These are phyloP conservation scores for Graphium colonna DNA, from an alignment of 2,888 invertebrate genomes.

Conservation along the genomic window DNA sequence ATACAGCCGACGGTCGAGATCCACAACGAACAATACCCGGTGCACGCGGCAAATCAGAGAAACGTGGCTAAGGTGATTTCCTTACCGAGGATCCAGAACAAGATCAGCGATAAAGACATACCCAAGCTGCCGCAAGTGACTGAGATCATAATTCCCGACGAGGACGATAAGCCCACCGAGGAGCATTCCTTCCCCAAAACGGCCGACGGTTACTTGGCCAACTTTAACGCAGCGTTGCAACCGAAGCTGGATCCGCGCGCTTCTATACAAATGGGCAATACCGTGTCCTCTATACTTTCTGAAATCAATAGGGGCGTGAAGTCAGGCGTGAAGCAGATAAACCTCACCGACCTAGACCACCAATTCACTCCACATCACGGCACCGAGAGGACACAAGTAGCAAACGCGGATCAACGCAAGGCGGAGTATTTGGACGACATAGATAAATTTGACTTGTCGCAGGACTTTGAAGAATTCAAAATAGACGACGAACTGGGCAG, in stretches of 20 bases:
- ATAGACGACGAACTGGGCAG: constrained; percentile 85
- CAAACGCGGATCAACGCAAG: constrained; percentile 58
- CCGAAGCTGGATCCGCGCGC: constrained; percentile 72
- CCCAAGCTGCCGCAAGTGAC: constrained; percentile 88
- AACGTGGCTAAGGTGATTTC: constrained; percentile 72
- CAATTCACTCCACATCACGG: constrained; percentile 56
- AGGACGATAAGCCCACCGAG: constrained; percentile 73
- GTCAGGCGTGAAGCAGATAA: constrained; percentile 65
- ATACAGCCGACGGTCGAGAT: constrained; percentile 77
- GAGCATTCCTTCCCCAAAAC: constrained; percentile 57
- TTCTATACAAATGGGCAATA: constrained; percentile 81
- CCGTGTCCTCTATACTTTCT: constrained; percentile 80
- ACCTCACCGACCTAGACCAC: constrained; percentile 66
- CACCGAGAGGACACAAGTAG: constrained; percentile 45
- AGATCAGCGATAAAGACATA: constrained; percentile 81
- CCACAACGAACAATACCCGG: constrained; percentile 72
- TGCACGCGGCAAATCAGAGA: constrained; percentile 57
- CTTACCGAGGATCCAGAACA: constrained; percentile 66
- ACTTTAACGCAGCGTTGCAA: constrained; percentile 64
- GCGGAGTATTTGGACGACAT: constrained; percentile 74
- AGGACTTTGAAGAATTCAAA: constrained; percentile 90
- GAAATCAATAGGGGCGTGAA: constrained; percentile 79
- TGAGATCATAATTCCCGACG: constrained; percentile 86
- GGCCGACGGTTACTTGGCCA: constrained; percentile 61
- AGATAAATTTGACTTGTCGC: constrained; percentile 84